phyloP scores from a whole-genome alignment of 1,140 invertebrate species.

The Dolichoris vasculosae region DNA sequence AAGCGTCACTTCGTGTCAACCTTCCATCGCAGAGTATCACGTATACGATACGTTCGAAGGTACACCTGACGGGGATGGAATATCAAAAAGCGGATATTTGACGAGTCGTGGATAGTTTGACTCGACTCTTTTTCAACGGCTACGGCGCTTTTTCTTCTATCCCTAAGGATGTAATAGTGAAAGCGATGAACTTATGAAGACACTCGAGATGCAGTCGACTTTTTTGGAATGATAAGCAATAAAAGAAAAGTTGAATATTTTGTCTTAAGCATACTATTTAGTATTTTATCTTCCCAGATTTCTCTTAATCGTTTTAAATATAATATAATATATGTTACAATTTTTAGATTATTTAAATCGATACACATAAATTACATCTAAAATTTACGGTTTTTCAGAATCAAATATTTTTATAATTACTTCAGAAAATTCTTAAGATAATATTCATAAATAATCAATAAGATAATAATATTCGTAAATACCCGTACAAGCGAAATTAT shows the following conservation, averaged over 20 bases:
- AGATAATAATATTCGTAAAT: no score
- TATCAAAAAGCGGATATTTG: conserved; percentile 36
- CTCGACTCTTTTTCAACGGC: neutral
- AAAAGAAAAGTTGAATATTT: neutral
- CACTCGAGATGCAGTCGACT: neutral
- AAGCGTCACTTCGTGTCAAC: neutral
- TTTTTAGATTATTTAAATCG: no score
- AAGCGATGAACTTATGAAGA: neutral
- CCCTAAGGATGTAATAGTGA: neutral
- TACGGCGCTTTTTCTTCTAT: neutral
- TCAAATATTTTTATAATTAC: no score
- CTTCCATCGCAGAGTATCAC: neutral
- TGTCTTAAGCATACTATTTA: neutral
- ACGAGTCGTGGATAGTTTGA: neutral
- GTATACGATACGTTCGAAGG: neutral
- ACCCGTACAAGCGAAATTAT: no score
- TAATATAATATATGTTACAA: no score
- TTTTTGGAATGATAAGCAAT: neutral
- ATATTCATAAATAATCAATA: no score
- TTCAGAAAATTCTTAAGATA: no score
- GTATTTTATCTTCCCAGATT: no score
- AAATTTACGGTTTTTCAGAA: no score
- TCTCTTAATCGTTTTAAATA: no score
- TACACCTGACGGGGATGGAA: conserved; percentile 21
- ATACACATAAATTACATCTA: no score